phyloP scores from a whole-genome alignment of 2,888 invertebrate species.

The Tolmerus cingulatus region DNA sequence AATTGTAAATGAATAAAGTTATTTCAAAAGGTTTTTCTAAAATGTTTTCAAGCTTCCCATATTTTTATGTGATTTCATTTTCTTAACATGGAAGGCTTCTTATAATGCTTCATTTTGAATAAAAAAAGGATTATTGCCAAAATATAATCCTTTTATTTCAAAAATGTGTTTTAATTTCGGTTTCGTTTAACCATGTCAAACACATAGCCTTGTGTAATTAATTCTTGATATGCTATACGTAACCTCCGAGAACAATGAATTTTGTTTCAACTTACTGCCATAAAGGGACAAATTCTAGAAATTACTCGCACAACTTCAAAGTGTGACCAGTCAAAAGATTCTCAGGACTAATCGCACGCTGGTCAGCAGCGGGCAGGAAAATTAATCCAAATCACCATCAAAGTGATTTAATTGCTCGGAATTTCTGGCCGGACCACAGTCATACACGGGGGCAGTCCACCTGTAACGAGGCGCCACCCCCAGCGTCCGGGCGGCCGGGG shows the following conservation, averaged over 20 bases:
- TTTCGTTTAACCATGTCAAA: no score
- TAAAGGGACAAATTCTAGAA: background rate
- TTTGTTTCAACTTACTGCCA: background rate
- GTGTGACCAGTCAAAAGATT: background rate
- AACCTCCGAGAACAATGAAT: background rate
- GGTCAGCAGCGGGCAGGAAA: constrained; percentile 59
- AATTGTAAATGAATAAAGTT: no score
- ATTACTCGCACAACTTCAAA: background rate
- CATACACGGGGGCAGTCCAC: constrained; percentile 47
- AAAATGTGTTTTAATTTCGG: no score
- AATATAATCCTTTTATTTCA: no score
- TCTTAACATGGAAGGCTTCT: no score
- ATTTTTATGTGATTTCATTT: no score
- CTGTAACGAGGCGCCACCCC: background rate
- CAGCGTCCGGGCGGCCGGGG: background rate
- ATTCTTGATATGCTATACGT: no score
- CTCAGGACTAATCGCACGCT: constrained; percentile 59
- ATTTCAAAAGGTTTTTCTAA: no score
- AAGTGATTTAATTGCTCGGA: constrained; percentile 65
- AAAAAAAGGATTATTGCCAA: no score
- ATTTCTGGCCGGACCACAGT: constrained; percentile 58
- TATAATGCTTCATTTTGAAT: no score
- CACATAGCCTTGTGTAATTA: no score
- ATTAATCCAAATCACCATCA: constrained; percentile 65
- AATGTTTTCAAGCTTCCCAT: no score